phyloP scores from a whole-genome alignment of 2,888 invertebrate genomes.

The Synanthedon myopaeformis region DNA sequence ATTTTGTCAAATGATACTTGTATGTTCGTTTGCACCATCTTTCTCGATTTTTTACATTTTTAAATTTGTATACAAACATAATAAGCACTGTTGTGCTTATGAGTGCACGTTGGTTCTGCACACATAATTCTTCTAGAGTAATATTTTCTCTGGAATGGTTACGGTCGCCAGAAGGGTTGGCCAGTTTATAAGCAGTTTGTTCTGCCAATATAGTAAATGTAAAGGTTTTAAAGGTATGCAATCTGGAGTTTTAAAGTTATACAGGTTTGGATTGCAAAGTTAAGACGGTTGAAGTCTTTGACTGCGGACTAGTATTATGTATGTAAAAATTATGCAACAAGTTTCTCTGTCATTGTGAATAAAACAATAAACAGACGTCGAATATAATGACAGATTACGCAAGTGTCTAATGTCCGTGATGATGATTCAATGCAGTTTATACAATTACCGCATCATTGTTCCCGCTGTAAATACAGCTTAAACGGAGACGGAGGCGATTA shows the following conservation, averaged over 20 bases:
- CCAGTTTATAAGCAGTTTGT: no score
- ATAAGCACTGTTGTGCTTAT: no score
- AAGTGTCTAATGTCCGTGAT: constrained; percentile 14
- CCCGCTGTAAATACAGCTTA: background rate
- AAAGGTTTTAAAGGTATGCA: no score
- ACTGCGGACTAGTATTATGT: background rate
- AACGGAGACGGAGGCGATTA: background rate
- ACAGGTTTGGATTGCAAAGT: no score
- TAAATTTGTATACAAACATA: no score
- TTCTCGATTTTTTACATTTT: background rate
- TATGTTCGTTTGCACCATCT: background rate
- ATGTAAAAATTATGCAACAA: constrained; percentile 1
- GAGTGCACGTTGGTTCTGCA: no score
- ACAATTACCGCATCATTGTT: background rate
- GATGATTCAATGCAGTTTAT: background rate
- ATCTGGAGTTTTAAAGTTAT: no score
- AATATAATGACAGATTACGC: constrained; percentile 48
- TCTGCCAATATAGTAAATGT: no score
- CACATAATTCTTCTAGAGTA: no score
- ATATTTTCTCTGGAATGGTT: no score
- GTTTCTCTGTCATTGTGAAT: constrained; percentile 19
- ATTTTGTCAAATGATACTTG: background rate
- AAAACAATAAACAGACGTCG: constrained; percentile 22
- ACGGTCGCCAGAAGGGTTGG: no score
- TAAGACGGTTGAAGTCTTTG: no score